A percentile compares a stretch with the other conserved stretches of the same genome.
phyloP scores from a whole-genome alignment of 2,888 invertebrate genomes.

The Crocallis elinguaria region DNA sequence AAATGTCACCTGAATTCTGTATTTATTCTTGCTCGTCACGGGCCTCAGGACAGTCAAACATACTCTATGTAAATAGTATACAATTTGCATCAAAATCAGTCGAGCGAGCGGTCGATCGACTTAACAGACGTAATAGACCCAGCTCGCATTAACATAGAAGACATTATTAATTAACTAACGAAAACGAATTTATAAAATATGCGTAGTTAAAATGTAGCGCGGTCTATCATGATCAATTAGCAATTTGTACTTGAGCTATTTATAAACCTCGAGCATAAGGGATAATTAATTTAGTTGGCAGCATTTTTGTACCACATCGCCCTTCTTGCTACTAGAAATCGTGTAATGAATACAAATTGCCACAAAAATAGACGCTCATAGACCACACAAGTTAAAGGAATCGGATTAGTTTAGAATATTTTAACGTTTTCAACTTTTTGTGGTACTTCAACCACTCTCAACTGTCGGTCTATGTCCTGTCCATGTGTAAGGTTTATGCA shows the following conservation, averaged over 20 bases:
- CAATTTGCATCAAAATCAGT: not conserved
- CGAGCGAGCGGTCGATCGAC: not conserved
- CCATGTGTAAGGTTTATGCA: slow-evolving; percentile 1
- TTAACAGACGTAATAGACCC: not conserved
- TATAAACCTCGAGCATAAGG: slow-evolving; percentile 16
- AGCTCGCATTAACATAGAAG: not conserved
- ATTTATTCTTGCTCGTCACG: too few species aligned
- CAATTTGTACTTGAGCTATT: slow-evolving; percentile 23
- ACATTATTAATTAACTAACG: slow-evolving; percentile 12
- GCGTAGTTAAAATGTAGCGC: slow-evolving; percentile 21
- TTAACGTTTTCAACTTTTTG: slow-evolving; percentile 12
- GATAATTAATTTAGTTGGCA: slow-evolving; percentile 31
- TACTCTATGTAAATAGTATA: not conserved
- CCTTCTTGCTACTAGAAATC: slow-evolving; percentile 27
- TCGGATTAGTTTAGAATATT: slow-evolving; percentile 8
- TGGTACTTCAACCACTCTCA: not conserved
- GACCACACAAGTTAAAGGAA: slow-evolving; percentile 45
- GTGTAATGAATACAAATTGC: slow-evolving; percentile 49
- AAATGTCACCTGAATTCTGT: too few species aligned
- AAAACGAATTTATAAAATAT: slow-evolving; percentile 26
- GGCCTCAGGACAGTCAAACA: too few species aligned
- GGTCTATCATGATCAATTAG: slow-evolving; percentile 27
- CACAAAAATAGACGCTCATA: slow-evolving; percentile 34
- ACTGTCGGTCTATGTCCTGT: not conserved
- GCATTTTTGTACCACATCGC: slow-evolving; percentile 4